Base-by-base conservation (phyloP, 2,113 vertebrate genomes). In the Clarias magur region DNA sequence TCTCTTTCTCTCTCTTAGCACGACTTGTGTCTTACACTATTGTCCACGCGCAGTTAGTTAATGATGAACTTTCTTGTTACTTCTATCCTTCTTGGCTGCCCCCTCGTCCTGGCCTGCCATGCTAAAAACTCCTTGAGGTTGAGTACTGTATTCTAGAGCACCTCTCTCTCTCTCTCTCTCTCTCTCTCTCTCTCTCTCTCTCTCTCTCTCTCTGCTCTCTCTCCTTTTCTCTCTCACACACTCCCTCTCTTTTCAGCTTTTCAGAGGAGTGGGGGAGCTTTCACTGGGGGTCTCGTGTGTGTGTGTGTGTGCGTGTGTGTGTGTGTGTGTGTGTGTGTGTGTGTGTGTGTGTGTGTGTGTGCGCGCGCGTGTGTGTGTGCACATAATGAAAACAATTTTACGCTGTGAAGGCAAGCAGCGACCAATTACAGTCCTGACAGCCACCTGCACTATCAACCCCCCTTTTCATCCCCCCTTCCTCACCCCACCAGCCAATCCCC, bases 341-440 rank as follows among this genome's bases (percentile, higher is more conserved):
- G 98, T 96, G 96, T 97, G 96, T 38, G 98, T 96, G 96, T 97
- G 96, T 98, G 97, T 97, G 95, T 96, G 97, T 96, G 97, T 21
- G 97, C 96, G 98, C 96, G 96, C 97, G 96, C 97, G 97, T 97
- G 95, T 97, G 96, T 96, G 97, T 96, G 97, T 59, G 97, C 96
- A 96, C 96, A 99, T 97, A 99, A 99, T 98, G 97, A 99, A 99
- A 99, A 99, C 97, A 98, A 98, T 99, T 99, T 98, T 97, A 98
- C 96, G 97, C 97, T 96, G 95, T 94, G 92, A 96, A 99, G 96
- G 97, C 96, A 97, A 98, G 97, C 96, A 97, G 97, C 92, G 93
- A 96, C 97, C 97, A 99, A 99, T 99, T 99, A 99, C 96, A 95
- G 96, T 97, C 96, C 96, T 97, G 97, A 98, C 97, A 97, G 97